Evolutionary conservation across 2,113 vertebrate genomes (phyloP), one percentile per base, ranked within the genome.

Genomic region (Prunella himalayana): DNA sequence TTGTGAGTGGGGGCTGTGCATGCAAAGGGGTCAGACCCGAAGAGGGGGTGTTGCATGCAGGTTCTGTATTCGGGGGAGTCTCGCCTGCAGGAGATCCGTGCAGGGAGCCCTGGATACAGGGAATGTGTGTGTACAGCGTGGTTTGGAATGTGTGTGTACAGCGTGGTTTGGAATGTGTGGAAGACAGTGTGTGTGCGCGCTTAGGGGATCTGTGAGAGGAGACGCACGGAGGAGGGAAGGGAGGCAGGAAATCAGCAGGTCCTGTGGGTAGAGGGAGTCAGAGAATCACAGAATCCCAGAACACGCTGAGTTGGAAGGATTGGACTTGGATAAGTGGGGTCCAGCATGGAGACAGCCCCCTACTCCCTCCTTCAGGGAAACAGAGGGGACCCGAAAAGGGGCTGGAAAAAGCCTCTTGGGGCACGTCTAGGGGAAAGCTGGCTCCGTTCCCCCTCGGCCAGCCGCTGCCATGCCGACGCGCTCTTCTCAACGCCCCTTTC

Each of bases 401-500:
- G 39, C 16, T 16, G 21, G 13, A 22, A 54, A 79, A 78, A 33
- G 3, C 24, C 33, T 42, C 24, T 5, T n/a, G 61, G 39, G 28
- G 19, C 42, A 80, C 39, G 4, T 9, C 35, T 30, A 57, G 22
- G 19, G 56, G 5, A 53, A 11, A 44, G 30, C 53, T 13, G 16
- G 6, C 16, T 30, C 27, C 4, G 8, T 8, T 77, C 44, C 35
- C 8, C 8, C 11, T 20, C 4, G 7, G 17, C 27, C 41, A 8
- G 3, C 6, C 13, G 3, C 69, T 4, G 3, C 24, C 45, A 21
- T 2, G 10, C n/a, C 54, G 3, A 51, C 33, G 10, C 21, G 3
- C 0, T 0, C 11, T 0, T 1, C 13, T 0, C 3, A 5, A 0
- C 0, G 0, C 2, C 10, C 27, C 0, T 1, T 70, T 2, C 18